phyloP scores from a whole-genome alignment of 2,113 vertebrate genomes.

The Bubo bubo region DNA sequence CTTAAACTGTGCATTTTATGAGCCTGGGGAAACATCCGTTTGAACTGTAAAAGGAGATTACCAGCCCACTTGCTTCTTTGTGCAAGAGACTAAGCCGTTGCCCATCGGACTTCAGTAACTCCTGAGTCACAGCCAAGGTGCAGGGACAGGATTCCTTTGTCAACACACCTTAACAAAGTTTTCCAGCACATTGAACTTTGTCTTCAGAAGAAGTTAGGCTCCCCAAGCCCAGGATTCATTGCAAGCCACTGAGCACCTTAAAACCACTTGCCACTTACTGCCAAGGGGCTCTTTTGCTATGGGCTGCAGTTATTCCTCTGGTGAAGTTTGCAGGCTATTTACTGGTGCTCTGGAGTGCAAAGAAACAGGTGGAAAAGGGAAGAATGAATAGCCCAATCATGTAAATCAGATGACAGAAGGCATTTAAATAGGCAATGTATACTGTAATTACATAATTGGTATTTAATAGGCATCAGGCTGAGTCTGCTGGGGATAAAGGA shows the following conservation, averaged over 20 bases:
- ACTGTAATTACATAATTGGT: neutral
- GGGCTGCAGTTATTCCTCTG: neutral
- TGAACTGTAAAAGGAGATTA: constrained; percentile 48
- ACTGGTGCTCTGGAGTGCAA: neutral
- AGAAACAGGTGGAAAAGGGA: neutral
- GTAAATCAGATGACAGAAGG: neutral
- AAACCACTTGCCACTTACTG: neutral
- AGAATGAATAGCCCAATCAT: neutral
- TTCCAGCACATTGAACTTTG: constrained; percentile 22
- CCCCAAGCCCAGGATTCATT: neutral
- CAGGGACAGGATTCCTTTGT: constrained; percentile 4
- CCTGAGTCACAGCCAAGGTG: neutral
- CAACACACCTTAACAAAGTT: constrained; percentile 3
- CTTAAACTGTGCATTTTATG: constrained; percentile 71
- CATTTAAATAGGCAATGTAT: neutral
- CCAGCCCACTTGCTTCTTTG: constrained; percentile 1
- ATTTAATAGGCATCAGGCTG: neutral
- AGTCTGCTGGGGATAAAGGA: neutral
- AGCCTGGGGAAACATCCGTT: constrained; percentile 74
- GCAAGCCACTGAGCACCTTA: neutral
- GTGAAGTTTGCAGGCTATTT: neutral
- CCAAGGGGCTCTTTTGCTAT: neutral
- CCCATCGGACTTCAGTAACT: neutral
- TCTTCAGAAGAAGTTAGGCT: neutral
- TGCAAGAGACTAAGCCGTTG: neutral